phyloP scores from a whole-genome alignment of 2,113 vertebrate genomes.

The Chaetodon auriga region DNA sequence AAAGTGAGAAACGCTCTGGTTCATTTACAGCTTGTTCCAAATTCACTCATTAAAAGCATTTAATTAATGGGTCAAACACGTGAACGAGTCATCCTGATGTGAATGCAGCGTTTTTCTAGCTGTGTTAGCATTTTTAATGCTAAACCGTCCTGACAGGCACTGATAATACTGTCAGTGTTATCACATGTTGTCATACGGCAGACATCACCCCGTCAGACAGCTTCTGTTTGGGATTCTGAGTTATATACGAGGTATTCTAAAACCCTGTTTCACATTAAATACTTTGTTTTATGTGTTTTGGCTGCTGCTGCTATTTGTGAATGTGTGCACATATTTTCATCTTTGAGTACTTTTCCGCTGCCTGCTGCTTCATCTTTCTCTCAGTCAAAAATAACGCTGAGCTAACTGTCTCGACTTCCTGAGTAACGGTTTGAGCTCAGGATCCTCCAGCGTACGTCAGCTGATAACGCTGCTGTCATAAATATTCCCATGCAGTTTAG shows the following conservation, averaged over 20 bases:
- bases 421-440: not conserved
- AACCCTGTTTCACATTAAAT: not conserved
- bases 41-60: no score
- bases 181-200: no score
- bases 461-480: not conserved
- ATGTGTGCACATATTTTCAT: constrained; percentile 24
- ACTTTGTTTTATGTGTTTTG: constrained; percentile 1
- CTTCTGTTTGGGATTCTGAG: not conserved
- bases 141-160: no score
- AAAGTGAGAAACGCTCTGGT: no score
- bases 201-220: not conserved
- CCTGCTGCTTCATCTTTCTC: not conserved
- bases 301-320: constrained; percentile 8
- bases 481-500: constrained; percentile 1
- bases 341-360: not conserved
- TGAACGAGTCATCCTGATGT: no score
- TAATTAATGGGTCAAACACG: no score
- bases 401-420: not conserved
- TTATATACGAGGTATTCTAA: not conserved
- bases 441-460: not conserved
- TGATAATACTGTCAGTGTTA: no score
- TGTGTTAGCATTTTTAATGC: no score
- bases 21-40: no score
- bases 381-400: not conserved
- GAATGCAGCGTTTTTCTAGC: no score